Evolutionary conservation across 2,797 vertebrate species (phyloP), one percentile per base, ranked within the genome.

Genomic region (Crenuchus spilurus): DNA sequence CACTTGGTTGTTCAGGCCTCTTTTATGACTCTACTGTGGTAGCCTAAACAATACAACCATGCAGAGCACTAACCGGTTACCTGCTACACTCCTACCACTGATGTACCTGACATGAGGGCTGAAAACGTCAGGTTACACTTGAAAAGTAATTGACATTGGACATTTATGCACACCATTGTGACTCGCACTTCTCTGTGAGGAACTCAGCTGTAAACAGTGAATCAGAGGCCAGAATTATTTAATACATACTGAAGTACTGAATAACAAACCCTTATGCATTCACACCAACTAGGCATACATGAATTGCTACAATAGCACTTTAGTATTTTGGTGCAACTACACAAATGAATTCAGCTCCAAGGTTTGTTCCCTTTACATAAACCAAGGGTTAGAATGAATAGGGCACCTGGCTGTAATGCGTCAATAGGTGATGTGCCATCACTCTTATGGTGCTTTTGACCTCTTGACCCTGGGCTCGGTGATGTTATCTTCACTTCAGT

Each of bases 401-500:
- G 55, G 30, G 14, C 20, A 35, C 41, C 57, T 55, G 31, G 30
- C 4, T n/a, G 16, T n/a, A 41, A n/a, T 42, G 55, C 6, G 46
- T 51, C 48, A 54, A 51, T 63, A 55, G 41, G 31, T 11, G 14
- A 14, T 35, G 44, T 9, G 42, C 62, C 57, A 52, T 58, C 62
- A 33, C 58, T 73, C 65, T 60, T 37, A 33, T 54, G 72, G 57
- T 69, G 60, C 60, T 57, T 72, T 62, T 77, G 68, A 75, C 72
- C 69, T 78, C 55, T 48, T 20, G 37, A 77, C 72, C 68, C 58
- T 18, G 28, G 35, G 64, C 52, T 75, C 24, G 42, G 41, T 26
- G 76, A 79, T 76, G 74, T 74, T 76, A 76, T 76, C 73, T 70
- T 61, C 48, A 61, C 74, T 70, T 55, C 48, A 65, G 68, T 75